These are phyloP conservation scores for Luidia sarsii DNA, from an alignment of 53 echinoderm and acorn worm species.

Conservation along the genomic window DNA sequence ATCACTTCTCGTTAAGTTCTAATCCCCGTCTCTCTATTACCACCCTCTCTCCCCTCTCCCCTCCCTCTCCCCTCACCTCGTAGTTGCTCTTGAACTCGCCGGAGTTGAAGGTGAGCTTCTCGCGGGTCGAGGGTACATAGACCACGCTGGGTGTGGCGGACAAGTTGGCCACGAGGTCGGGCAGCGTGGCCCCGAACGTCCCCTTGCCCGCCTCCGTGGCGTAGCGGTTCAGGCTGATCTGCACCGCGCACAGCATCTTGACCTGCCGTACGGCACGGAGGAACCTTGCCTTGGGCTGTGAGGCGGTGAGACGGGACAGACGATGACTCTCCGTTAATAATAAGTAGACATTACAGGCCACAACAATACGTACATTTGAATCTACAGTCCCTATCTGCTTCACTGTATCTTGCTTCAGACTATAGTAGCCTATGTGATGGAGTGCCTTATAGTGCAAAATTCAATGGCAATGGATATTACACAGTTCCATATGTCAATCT, in stretches of 20 bases:
- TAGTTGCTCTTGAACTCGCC: constrained; percentile 80
- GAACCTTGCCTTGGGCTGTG: constrained; percentile 77
- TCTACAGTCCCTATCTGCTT: no score
- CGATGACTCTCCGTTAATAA: no score
- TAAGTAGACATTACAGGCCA: no score
- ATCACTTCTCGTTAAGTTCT: no score
- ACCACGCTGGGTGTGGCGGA: constrained; percentile 69
- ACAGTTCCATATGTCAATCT: no score
- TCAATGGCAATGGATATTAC: no score
- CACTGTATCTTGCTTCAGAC: background rate
- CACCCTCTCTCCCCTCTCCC: no score
- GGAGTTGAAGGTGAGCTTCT: constrained; percentile 85
- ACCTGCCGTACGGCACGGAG: constrained; percentile 77
- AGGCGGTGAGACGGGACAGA: no score
- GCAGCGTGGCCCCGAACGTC: constrained; percentile 56
- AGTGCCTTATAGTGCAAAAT: no score
- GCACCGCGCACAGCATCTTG: constrained; percentile 87
- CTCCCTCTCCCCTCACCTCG: constrained; percentile 70
- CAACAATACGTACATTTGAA: no score
- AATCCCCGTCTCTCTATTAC: no score
- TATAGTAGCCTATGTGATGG: no score
- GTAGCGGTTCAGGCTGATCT: constrained; percentile 75
- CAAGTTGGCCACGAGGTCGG: constrained; percentile 70
- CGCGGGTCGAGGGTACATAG: constrained; percentile 64
- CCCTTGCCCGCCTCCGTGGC: constrained; percentile 89